phyloP scores from a whole-genome alignment of 2,888 invertebrate species.

The Andrena bucephala region DNA sequence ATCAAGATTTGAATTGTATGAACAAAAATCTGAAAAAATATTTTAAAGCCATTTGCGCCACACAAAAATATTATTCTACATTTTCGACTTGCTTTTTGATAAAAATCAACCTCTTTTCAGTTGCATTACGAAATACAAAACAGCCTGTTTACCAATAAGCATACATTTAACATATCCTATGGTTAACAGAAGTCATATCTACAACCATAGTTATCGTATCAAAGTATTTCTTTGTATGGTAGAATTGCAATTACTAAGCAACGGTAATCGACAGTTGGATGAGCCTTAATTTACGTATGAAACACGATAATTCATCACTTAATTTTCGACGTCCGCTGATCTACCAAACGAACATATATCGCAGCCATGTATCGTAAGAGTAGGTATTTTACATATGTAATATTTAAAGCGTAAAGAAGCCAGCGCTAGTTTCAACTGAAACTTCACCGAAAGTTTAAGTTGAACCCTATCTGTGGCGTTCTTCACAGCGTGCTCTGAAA shows the following conservation, averaged over 20 bases:
- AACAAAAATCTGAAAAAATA: too few relatives aligned
- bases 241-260: background rate
- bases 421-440: too few relatives aligned
- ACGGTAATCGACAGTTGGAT: background rate
- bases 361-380: background rate
- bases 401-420: too few relatives aligned
- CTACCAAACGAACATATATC: background rate
- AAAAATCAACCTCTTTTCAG: background rate
- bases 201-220: background rate
- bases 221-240: constrained; percentile 8
- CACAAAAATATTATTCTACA: too few relatives aligned
- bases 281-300: background rate
- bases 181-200: background rate
- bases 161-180: background rate
- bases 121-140: background rate
- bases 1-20: too few relatives aligned
- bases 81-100: background rate
- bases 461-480: background rate
- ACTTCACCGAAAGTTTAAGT: background rate
- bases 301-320: background rate
- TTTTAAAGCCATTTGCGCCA: too few relatives aligned
- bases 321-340: background rate
- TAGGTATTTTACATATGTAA: background rate
- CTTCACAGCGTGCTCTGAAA: background rate
- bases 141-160: background rate